A percentile compares a stretch with the other conserved stretches of the same genome.
Evolutionary conservation across 2,888 invertebrate genomes (phyloP).

Genomic region (Meteorus cinctellus): DNA sequence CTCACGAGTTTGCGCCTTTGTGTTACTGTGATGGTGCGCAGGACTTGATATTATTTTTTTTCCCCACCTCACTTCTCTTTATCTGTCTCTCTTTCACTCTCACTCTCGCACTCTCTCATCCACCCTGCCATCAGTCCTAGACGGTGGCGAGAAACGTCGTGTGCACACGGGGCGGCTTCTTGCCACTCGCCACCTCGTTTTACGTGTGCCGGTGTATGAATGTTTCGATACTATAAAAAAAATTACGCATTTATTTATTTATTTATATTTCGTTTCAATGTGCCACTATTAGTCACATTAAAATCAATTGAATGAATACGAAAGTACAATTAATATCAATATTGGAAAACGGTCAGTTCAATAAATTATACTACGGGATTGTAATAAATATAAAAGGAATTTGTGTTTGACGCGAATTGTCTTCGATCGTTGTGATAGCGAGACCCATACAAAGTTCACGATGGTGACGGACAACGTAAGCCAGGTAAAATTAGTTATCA

Average conservation of each 20-base stretch:
- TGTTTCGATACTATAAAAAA: slow-evolving; percentile 8
- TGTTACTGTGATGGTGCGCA: not conserved
- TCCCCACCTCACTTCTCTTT: not conserved
- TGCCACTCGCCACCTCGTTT: slow-evolving; percentile 48
- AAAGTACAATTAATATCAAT: no score
- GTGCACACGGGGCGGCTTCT: slow-evolving; percentile 66
- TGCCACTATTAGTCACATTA: not conserved
- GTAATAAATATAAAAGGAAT: not conserved
- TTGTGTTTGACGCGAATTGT: not conserved
- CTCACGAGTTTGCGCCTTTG: not conserved
- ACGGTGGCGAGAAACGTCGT: slow-evolving; percentile 15
- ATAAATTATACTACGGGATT: not conserved
- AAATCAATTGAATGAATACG: not conserved
- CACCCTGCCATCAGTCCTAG: not conserved
- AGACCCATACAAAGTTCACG: slow-evolving; percentile 41
- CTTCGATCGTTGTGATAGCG: not conserved
- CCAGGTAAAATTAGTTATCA: slow-evolving; percentile 61
- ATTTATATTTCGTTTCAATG: not conserved
- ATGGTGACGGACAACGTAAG: slow-evolving; percentile 71
- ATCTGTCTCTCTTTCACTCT: not conserved
- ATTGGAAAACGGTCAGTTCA: no score
- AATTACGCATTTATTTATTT: slow-evolving; percentile 15
- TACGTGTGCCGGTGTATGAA: slow-evolving; percentile 28
- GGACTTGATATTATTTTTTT: not conserved
- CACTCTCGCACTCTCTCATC: no score